Evolutionary conservation across 2,888 invertebrate genomes (phyloP).

Genomic region (Drosophila kanekoi): DNA sequence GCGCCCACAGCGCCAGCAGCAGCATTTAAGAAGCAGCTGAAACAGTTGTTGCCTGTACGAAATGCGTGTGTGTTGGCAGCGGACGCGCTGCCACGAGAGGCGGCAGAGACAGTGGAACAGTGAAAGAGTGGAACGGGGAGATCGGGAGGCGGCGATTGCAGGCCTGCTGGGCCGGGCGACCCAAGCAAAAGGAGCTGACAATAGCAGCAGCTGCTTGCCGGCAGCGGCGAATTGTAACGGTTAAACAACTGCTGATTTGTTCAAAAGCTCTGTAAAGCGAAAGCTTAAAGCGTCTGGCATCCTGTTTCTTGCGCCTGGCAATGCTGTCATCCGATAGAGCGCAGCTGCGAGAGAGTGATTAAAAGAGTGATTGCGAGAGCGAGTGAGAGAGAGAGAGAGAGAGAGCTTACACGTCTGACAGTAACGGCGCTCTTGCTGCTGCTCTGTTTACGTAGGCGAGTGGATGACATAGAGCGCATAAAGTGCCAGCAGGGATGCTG

Average conservation of each 20-base stretch:
- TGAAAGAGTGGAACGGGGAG: background rate
- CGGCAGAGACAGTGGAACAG: background rate
- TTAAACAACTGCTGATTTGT: slow-evolving; percentile 27
- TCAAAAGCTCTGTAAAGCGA: slow-evolving; percentile 26
- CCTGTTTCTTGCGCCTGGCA: slow-evolving; percentile 30
- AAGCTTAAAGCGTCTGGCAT: slow-evolving; percentile 26
- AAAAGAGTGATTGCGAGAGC: background rate
- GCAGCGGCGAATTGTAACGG: slow-evolving; percentile 44
- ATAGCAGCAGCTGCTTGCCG: slow-evolving; percentile 12
- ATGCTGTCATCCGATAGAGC: slow-evolving; percentile 18
- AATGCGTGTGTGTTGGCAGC: slow-evolving; percentile 13
- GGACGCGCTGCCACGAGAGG: background rate
- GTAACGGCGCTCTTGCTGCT: slow-evolving; percentile 12
- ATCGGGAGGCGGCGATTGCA: no score
- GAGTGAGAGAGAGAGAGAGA: background rate
- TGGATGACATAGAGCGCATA: slow-evolving; percentile 25
- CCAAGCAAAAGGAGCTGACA: slow-evolving; percentile 2
- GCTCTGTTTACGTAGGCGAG: slow-evolving; percentile 34
- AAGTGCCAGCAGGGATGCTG: background rate
- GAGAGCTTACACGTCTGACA: slow-evolving; percentile 3
- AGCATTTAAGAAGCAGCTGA: slow-evolving; percentile 68
- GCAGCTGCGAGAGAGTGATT: background rate
- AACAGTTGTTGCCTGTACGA: slow-evolving; percentile 41
- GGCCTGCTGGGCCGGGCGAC: background rate
- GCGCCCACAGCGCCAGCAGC: slow-evolving; percentile 53